Percentiles rank a stretch among this genome's conserved stretches.
phyloP scores from a whole-genome alignment of 1,140 invertebrate species.

The Drosophila teissieri region DNA sequence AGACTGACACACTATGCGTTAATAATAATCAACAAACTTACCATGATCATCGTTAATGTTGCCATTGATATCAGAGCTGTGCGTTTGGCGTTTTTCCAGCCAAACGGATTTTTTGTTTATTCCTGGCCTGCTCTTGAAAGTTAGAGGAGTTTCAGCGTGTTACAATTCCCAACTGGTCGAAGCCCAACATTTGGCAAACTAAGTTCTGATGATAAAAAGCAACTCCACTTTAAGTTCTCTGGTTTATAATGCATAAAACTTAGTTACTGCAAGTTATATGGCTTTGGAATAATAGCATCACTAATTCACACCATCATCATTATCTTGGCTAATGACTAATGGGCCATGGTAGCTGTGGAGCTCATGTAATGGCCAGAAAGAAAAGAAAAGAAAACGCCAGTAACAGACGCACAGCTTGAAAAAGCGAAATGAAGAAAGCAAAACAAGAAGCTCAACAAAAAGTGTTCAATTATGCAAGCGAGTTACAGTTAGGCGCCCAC shows the following conservation, averaged over 20 bases:
- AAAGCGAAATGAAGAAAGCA: constrained; percentile 37
- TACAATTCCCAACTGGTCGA: constrained; percentile 1
- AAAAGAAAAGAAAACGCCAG: constrained; percentile 30
- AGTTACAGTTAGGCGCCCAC: constrained; percentile 33
- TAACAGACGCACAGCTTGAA: constrained; percentile 21
- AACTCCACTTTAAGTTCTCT: no score
- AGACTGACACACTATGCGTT: constrained; percentile 46
- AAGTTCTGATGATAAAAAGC: not conserved
- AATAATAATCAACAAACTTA: constrained; percentile 25
- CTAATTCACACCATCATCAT: constrained; percentile 44
- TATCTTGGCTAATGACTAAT: constrained; percentile 59
- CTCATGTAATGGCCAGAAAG: constrained; percentile 68
- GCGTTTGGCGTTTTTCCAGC: not conserved
- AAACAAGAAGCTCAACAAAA: constrained; percentile 61
- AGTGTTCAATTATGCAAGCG: constrained; percentile 54
- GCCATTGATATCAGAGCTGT: constrained; percentile 8
- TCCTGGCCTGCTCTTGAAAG: not conserved
- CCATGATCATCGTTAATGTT: constrained; percentile 18
- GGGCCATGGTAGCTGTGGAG: constrained; percentile 35
- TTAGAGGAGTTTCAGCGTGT: no score
- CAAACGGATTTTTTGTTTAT: not conserved
- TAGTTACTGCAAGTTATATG: not conserved
- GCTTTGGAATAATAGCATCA: constrained; percentile 10
- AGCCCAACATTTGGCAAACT: no score
- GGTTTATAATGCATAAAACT: no score